phyloP scores from a whole-genome alignment of 2,797 vertebrate species.

The Diceros bicornis region DNA sequence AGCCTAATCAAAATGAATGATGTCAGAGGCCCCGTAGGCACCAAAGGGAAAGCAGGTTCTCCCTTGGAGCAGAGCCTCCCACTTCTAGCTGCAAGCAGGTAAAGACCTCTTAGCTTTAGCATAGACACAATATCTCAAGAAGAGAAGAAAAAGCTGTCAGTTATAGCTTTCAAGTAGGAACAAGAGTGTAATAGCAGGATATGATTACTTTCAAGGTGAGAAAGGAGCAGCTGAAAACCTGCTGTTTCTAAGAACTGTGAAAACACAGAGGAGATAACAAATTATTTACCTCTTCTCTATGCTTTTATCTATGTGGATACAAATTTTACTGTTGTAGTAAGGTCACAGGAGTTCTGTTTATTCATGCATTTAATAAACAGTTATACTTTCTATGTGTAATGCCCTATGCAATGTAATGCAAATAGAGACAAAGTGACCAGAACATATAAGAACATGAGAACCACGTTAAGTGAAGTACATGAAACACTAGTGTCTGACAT shows the following conservation, averaged over 20 bases:
- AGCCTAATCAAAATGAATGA: conserved; percentile 57
- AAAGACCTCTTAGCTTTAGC: not conserved
- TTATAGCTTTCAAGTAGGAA: conserved; percentile 41
- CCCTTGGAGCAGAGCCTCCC: not conserved
- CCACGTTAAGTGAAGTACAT: not conserved
- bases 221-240: conserved; percentile 28
- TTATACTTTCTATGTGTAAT: not conserved
- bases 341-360: not conserved
- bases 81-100: not conserved
- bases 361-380: conserved; percentile 39
- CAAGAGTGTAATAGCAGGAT: not conserved
- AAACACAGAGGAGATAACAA: not conserved
- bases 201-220: conserved; percentile 2
- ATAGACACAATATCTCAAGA: not conserved
- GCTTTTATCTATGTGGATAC: not conserved
- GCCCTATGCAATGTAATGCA: not conserved
- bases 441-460: not conserved
- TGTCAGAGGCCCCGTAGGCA: conserved; percentile 38
- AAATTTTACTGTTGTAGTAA: conserved; percentile 37
- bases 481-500: not conserved
- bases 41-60: not conserved
- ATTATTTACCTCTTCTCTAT: not conserved
- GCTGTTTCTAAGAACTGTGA: not conserved
- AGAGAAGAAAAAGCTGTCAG: not conserved
- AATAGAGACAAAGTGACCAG: not conserved